Conservation (phyloP, 2,113 vertebrate species). For the human region DNA sequence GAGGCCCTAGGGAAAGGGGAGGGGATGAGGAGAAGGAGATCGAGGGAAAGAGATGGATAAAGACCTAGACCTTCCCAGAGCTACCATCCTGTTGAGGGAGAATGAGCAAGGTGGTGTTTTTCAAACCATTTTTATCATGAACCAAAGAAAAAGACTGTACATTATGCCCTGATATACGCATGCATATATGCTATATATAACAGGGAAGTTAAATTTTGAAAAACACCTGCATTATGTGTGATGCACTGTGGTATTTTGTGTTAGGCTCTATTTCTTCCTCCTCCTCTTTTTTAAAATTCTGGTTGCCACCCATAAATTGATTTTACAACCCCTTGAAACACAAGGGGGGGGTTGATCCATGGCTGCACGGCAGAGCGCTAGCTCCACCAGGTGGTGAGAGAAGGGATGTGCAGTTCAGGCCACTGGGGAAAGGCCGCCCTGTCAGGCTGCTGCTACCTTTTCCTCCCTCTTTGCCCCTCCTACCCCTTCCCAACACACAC, state of each 20-base stretch:
- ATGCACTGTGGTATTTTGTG: neutral
- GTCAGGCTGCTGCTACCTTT: neutral
- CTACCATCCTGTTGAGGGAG: neutral
- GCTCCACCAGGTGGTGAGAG: slow-evolving; percentile 47
- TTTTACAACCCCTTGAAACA: neutral
- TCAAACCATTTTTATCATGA: neutral
- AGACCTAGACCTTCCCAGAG: neutral
- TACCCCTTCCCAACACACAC: neutral
- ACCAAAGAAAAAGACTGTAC: neutral
- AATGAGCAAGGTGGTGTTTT: neutral
- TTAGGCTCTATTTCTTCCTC: neutral
- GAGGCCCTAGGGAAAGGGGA: neutral
- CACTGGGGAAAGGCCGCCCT: accelerated
- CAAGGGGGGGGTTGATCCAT: neutral
- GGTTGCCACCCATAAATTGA: neutral
- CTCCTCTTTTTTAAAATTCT: neutral
- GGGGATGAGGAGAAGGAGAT: neutral
- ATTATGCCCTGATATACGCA: neutral
- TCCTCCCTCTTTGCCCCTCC: neutral
- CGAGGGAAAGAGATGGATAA: neutral
- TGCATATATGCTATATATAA: neutral
- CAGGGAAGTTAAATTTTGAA: neutral
- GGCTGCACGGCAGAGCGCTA: neutral
- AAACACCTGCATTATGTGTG: neutral
- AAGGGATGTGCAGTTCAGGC: neutral